phyloP scores from a whole-genome alignment of 2,797 vertebrate genomes.

The Ara ararauna region DNA sequence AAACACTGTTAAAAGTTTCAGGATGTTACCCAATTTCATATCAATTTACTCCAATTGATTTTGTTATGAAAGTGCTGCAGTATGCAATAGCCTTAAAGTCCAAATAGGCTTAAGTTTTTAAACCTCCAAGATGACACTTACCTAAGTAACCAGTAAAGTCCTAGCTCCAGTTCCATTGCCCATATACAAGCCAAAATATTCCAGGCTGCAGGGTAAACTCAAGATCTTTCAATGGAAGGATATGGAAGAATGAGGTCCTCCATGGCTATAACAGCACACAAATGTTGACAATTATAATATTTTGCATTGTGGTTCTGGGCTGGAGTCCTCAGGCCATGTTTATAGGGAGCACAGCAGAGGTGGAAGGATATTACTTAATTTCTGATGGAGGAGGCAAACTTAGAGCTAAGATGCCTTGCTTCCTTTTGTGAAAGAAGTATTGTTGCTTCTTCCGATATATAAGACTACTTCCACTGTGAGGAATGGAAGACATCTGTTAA shows the following conservation, averaged over 20 bases:
- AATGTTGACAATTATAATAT: background rate
- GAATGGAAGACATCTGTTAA: background rate
- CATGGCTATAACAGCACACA: background rate
- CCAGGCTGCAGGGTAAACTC: background rate
- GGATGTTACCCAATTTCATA: background rate
- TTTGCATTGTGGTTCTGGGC: background rate
- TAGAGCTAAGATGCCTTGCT: background rate
- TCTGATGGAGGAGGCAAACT: background rate
- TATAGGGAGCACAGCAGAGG: background rate
- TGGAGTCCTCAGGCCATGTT: background rate
- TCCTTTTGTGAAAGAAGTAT: background rate
- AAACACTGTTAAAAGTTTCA: background rate
- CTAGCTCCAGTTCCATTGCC: background rate
- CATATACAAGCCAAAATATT: background rate
- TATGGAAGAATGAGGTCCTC: accelerated
- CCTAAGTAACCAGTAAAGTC: background rate
- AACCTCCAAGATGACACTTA: background rate
- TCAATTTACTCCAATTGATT: background rate
- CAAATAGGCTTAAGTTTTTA: background rate
- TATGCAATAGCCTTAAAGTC: background rate
- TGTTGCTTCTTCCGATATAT: background rate
- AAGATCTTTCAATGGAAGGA: background rate
- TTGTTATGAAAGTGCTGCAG: background rate
- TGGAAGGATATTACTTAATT: background rate
- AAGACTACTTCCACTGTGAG: background rate